A percentile compares a stretch with the other conserved stretches of the same genome.
These are phyloP conservation scores for Ectropis crepuscularia DNA, from an alignment of 2,888 invertebrate species.

Conservation along the genomic window DNA sequence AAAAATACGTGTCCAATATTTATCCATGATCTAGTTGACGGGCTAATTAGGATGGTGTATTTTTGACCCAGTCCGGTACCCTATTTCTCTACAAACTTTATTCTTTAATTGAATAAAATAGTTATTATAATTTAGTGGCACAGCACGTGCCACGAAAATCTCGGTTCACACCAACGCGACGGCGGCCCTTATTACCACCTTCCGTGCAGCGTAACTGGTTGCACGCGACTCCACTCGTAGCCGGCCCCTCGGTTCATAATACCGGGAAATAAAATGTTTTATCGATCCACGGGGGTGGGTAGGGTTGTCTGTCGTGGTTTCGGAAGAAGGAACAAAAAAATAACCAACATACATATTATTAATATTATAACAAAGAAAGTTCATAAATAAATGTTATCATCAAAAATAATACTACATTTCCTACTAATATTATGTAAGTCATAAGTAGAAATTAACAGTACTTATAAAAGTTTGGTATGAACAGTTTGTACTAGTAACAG, in stretches of 20 bases:
- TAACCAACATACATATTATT: too few relatives aligned
- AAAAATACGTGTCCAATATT: too few relatives aligned
- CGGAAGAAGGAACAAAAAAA: not conserved
- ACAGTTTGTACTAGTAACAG: too few relatives aligned
- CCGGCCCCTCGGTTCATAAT: conserved; percentile 68
- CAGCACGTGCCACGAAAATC: conserved; percentile 26
- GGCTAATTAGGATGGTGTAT: too few relatives aligned
- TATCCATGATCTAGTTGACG: too few relatives aligned
- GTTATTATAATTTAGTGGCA: conserved; percentile 2
- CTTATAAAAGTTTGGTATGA: too few relatives aligned
- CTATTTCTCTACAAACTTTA: not conserved
- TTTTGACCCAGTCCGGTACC: too few relatives aligned
- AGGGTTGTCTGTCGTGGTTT: conserved; percentile 36
- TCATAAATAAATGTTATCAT: too few relatives aligned
- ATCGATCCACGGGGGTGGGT: conserved; percentile 58
- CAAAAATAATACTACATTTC: too few relatives aligned
- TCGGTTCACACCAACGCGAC: conserved; percentile 25
- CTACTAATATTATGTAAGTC: too few relatives aligned
- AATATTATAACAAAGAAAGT: too few relatives aligned
- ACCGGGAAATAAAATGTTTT: conserved; percentile 68
- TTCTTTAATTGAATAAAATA: conserved; percentile 7
- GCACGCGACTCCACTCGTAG: conserved; percentile 76
- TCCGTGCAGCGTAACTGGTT: conserved; percentile 55
- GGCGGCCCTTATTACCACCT: conserved; percentile 34
- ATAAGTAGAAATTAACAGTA: too few relatives aligned